Evolutionary conservation across 1,140 invertebrate species (phyloP), one percentile per base, ranked within the genome.

Genomic region (Ceratina australensis): DNA sequence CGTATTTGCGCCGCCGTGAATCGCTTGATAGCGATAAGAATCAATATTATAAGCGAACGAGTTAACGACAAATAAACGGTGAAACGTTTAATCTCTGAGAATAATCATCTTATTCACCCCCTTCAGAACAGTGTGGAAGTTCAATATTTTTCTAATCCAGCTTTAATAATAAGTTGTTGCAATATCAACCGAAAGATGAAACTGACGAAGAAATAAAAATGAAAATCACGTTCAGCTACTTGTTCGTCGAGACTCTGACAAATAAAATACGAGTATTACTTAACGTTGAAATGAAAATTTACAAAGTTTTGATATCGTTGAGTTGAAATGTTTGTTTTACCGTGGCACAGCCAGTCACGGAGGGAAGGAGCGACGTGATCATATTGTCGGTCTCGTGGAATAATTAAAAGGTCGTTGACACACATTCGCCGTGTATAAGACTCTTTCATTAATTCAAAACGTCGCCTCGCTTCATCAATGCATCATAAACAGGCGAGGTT

Each of bases 351-450:
- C 52, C 18, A 7, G 28, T 64, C 2, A 10, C 2, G 69, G 4
- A n/a, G 3, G 8, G 16, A 22, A 28, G 33, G 16, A 24, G 5
- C 16, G 13, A 0, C 7, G 15, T 22, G 16, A 78, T 66, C 50
- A 66, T 15, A 65, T 33, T 4, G 47, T 61, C 15, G 20, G 33
- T 50, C 56, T 52, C 26, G 7, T 12, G 20, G 28, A 69, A 60
- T 76, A 69, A 60, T 77, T 71, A 63, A 60, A 72, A 72, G 28
- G 63, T 82, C 63, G 33, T 69, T 56, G 61, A 60, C 76, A 33
- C 24, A 42, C 24, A 63, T 13, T 54, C 28, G 16, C 66, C 22
- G n/a, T 28, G 47, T 42, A 61, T 52, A 72, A 5, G 5, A 54
- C 61, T 18, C 50, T 74, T 74, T 52, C 28, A 72, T 79, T 72